A percentile compares a stretch with the other conserved stretches of the same genome.
phyloP scores from a whole-genome alignment of 64 coral and sea anemone species.

The Hydrozoanthus tunicans region DNA sequence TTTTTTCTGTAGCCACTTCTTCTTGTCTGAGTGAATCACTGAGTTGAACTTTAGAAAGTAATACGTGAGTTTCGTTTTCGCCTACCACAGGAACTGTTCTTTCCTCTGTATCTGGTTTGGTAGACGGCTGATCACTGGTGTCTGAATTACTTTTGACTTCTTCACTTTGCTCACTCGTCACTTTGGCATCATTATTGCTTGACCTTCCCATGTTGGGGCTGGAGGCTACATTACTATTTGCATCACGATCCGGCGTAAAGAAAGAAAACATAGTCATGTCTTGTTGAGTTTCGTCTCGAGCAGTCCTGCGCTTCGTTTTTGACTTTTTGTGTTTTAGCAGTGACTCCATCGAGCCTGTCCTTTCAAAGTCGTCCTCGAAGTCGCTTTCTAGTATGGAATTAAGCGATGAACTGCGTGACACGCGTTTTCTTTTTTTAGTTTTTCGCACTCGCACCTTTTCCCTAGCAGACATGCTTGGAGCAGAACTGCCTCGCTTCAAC shows the following conservation, averaged over 20 bases:
- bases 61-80: not conserved
- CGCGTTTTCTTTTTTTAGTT: not conserved
- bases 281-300: not conserved
- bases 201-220: not conserved
- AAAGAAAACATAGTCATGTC: not conserved
- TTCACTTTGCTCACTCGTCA: not conserved
- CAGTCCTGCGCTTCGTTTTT: not conserved
- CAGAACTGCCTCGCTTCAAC: constrained; percentile 1
- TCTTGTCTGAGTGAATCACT: not conserved
- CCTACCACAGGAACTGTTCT: not conserved
- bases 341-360: not conserved
- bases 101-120: not conserved
- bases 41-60: not conserved
- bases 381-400: constrained; percentile 25
- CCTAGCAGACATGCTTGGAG: constrained; percentile 17
- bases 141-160: too few species aligned
- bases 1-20: not conserved
- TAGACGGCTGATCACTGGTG: too few species aligned
- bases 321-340: constrained; percentile 22
- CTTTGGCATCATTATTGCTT: not conserved
- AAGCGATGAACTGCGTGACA: constrained; percentile 34
- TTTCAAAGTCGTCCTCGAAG: not conserved
- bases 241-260: constrained; percentile 5
- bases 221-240: not conserved
- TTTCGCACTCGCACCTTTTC: not conserved